These are phyloP conservation scores for Gryllus bimaculatus DNA, from an alignment of 1,140 invertebrate genomes.

Conservation along the genomic window DNA sequence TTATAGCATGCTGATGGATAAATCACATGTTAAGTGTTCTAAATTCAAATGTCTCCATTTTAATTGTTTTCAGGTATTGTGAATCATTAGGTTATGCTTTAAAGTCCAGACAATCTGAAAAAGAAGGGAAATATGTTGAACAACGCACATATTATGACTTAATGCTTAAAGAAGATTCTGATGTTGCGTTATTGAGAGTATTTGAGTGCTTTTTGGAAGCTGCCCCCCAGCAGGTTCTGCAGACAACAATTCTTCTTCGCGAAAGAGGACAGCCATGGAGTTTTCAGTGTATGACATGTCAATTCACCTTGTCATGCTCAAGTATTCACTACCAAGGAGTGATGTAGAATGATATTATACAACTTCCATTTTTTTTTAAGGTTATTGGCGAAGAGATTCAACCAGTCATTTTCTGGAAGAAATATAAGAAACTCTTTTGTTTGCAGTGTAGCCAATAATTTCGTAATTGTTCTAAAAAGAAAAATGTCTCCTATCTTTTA, in stretches of 20 bases:
- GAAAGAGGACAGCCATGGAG: slow-evolving; percentile 33
- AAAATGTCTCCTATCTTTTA: too few species aligned
- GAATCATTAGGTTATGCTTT: slow-evolving; percentile 53
- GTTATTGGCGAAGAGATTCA: too few species aligned
- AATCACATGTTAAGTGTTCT: not conserved
- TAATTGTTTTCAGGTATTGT: slow-evolving; percentile 36
- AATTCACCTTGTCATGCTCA: not conserved
- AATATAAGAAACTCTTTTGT: too few species aligned
- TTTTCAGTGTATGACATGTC: slow-evolving; percentile 32
- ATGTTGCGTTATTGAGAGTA: slow-evolving; percentile 71
- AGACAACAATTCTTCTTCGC: slow-evolving; percentile 56
- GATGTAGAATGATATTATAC: not conserved
- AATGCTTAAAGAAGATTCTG: slow-evolving; percentile 75
- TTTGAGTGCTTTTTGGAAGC: slow-evolving; percentile 87
- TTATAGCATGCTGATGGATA: not conserved
- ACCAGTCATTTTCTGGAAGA: too few species aligned
- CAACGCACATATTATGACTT: slow-evolving; percentile 56
- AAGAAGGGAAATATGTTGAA: slow-evolving; percentile 33
- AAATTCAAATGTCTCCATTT: too few species aligned
- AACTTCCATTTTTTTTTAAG: too few species aligned
- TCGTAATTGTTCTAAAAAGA: too few species aligned
- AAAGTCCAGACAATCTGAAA: slow-evolving; percentile 38
- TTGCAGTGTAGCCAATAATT: too few species aligned
- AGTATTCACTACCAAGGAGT: not conserved
- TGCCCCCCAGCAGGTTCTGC: slow-evolving; percentile 77